Base-by-base conservation (phyloP, 2,888 invertebrate species). In the Synergus umbraculus region DNA sequence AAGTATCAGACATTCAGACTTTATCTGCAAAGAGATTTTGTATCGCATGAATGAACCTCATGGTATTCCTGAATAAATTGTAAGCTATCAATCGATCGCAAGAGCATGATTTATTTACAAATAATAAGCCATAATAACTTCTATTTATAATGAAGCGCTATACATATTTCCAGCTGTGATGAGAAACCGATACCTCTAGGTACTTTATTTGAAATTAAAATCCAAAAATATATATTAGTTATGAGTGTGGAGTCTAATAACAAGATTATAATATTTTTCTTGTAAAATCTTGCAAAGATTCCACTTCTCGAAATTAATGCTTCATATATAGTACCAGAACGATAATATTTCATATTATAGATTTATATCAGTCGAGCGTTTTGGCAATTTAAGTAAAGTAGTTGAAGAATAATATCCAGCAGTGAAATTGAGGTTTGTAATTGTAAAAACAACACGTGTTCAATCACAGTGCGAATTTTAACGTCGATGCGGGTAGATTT, bases 11-110 rank as follows among this genome's bases (percentile, higher is more conserved):
- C 15, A 7, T 15, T 49, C 15, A 49, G 22, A 22, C n/a, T 18
- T 18, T 18, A 58, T 10, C 1, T 58, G 18, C 8, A 58, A 63
- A 18, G 54, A 83, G 78, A 78, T 85, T 83, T 82, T 85, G 83
- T 84, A 78, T 83, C 79, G 79, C 84, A 87, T 88, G 88, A 88
- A 88, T 87, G 86, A 88, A 86, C 84, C 79, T 54, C 79, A 82
- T 82, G 79, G 66, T 67, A 77, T 83, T 81, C 81, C 85, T 79
- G 83, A 85, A 85, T 79, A 87, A 81, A 86, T 87, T 85, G 84
- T 77, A 80, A 81, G 80, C 82, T 83, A 86, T 87, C 88, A 86
- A 86, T 88, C 84, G 84, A 60, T 76, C 77, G 63, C 79, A 18
- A 9, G 29, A 49, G 13, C 49, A 49, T 4, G 49, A 49, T 49